phyloP scores from a whole-genome alignment of 2,797 vertebrate genomes.

The Sphenodon punctatus region DNA sequence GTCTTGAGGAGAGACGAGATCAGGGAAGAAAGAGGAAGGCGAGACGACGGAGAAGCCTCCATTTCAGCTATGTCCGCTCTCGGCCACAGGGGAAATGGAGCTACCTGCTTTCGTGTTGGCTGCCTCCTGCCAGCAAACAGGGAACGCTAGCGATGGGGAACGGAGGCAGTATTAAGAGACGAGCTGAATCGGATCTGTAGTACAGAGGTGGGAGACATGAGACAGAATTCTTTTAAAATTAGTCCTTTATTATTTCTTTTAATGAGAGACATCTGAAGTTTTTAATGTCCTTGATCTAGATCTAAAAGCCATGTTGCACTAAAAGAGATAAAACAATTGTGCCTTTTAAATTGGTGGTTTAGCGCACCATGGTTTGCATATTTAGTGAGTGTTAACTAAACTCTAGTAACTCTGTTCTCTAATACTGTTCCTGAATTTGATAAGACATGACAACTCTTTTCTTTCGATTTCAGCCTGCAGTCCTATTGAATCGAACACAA shows the following conservation, averaged over 20 bases:
- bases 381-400: neutral
- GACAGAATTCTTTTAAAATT: too few species aligned
- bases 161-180: neutral
- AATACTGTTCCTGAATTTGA: fast-evolving
- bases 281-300: neutral
- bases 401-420: neutral
- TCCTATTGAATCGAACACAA: fast-evolving
- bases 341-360: neutral
- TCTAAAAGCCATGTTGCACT: neutral
- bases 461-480: neutral
- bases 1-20: neutral
- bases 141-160: too few species aligned
- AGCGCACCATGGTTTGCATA: fast-evolving
- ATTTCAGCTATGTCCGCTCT: neutral
- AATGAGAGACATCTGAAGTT: neutral
- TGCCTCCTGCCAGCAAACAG: neutral
- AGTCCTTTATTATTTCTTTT: neutral
- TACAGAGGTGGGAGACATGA: neutral
- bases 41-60: neutral
- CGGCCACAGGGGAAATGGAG: neutral
- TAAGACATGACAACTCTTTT: neutral
- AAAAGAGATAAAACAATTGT: neutral
- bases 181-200: neutral
- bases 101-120: too few species aligned
- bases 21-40: neutral